These are phyloP conservation scores for Sinhomidia bicolor DNA, from an alignment of 2,888 invertebrate species.

Conservation along the genomic window DNA sequence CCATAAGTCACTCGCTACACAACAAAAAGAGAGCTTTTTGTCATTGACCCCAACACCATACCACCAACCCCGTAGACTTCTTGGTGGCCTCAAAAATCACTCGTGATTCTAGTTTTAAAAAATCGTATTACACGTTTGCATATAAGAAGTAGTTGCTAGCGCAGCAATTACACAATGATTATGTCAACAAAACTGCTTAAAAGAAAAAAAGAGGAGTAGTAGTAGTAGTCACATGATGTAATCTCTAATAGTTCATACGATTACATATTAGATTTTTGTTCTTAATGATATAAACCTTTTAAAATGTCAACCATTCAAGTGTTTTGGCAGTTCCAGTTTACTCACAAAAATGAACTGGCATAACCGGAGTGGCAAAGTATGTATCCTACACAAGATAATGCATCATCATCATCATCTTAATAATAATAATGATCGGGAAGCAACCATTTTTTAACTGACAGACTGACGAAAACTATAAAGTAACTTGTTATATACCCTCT, in stretches of 20 bases:
- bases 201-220: too few species aligned
- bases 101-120: background rate
- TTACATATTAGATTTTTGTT: background rate
- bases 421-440: too few species aligned
- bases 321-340: background rate
- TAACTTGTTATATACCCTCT: too few species aligned
- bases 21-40: conserved; percentile 38
- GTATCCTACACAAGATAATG: too few species aligned
- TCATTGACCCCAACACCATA: conserved; percentile 50
- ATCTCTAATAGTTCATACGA: background rate
- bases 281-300: too few species aligned
- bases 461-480: too few species aligned
- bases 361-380: too few species aligned
- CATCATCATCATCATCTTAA: too few species aligned
- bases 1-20: conserved; percentile 30
- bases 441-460: too few species aligned
- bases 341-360: too few species aligned
- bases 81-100: conserved; percentile 53
- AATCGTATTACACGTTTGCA: background rate
- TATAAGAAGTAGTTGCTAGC: background rate
- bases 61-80: too few species aligned
- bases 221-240: background rate
- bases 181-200: conserved; percentile 26
- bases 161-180: conserved; percentile 24
- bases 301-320: background rate